Evolutionary conservation across 2,113 vertebrate species (phyloP).

Genomic region (Rissa tridactyla): DNA sequence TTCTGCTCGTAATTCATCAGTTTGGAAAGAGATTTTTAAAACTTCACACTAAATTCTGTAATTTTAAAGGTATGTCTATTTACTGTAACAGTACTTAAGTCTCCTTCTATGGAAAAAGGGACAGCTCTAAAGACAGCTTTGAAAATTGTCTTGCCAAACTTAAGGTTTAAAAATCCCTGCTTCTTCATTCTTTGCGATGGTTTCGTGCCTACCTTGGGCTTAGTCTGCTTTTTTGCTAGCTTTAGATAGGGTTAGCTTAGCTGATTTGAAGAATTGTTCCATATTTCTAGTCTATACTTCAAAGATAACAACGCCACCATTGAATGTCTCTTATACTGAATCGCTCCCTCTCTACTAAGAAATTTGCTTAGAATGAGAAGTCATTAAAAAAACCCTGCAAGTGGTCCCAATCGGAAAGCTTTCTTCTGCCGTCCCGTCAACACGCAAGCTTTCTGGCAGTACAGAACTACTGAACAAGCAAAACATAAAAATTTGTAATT

Average conservation of each 20-base stretch:
- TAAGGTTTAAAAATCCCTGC: background rate
- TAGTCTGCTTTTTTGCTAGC: background rate
- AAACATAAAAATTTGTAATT: background rate
- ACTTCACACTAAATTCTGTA: background rate
- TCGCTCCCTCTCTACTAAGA: background rate
- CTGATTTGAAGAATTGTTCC: background rate
- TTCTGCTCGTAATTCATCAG: background rate
- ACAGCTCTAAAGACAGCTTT: background rate
- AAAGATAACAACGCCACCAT: background rate
- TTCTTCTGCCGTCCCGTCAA: background rate
- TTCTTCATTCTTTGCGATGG: background rate
- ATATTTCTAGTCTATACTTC: background rate
- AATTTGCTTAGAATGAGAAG: background rate
- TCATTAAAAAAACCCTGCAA: background rate
- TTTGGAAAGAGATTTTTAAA: background rate
- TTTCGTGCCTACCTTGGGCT: background rate
- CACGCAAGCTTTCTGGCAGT: background rate
- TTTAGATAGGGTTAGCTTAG: background rate
- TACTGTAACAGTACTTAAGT: background rate
- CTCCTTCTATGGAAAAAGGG: background rate
- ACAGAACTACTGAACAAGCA: background rate
- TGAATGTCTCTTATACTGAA: background rate
- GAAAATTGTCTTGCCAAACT: background rate
- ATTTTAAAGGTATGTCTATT: background rate
- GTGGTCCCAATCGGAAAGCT: background rate